Evolutionary conservation across 2,113 vertebrate genomes (phyloP), one percentile per base, ranked within the genome.

Genomic region (Phylloscopus trochiloides): DNA sequence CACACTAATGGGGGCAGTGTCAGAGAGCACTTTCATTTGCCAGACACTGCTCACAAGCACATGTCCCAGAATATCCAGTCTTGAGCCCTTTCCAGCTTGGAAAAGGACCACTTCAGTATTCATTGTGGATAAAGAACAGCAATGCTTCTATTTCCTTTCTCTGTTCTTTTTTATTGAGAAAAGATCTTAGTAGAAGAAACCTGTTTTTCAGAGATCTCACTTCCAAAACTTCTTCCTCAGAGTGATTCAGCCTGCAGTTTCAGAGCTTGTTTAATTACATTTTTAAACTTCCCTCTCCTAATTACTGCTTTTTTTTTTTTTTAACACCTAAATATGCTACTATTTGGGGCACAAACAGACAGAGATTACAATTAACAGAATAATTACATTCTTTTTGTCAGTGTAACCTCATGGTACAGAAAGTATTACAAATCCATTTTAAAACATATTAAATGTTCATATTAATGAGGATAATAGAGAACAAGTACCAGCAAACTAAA

Each of bases 391-490:
- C 96, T 97, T 98, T 98, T 96, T 98, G 98, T 98, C 98, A 96
- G 93, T 96, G 96, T 98, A 98, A 98, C 98, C 98, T 98, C 96
- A 92, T 96, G 97, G 96, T 98, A 98, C 96, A 97, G 97, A 97
- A 98, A 98, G 97, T 98, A 98, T 98, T 98, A 98, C 98, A 98
- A 98, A 98, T 98, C 98, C 98, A 98, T 98, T 98, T 97, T 98
- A 98, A 98, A 96, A 98, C 98, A 98, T 98, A 98, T 99, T 98
- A 99, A 98, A 99, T 98, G 98, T 98, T 98, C 98, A 96, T 98
- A 98, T 98, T 98, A 99, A 99, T 98, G 98, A 98, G 98, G 98
- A 98, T 98, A 98, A 98, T 98, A 98, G 98, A 98, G 98, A 98
- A 98, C 98, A 98, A 98, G 98, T 98, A 98, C 98, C 98, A 98